Conservation (phyloP, 2,113 vertebrate genomes). For the Mionectes macconnelli region DNA sequence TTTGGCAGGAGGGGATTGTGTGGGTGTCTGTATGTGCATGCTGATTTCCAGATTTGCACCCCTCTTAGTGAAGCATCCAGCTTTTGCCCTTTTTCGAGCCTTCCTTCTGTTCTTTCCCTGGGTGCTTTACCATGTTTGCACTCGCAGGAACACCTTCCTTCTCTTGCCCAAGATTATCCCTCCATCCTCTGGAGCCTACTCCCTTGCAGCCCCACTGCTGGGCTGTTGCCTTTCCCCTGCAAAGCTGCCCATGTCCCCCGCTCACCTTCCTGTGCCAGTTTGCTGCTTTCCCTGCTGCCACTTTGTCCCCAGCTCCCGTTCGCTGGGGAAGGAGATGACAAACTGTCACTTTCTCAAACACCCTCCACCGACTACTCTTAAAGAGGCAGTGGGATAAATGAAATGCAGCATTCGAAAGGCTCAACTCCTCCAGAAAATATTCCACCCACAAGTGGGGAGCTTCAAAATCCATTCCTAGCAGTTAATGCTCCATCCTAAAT, state of each 20-base stretch:
- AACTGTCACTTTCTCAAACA: conserved; percentile 63
- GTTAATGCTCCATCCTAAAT: conserved; percentile 69
- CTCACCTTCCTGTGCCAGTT: background rate
- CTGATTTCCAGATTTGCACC: background rate
- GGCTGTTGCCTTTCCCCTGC: background rate
- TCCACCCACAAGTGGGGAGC: conserved; percentile 28
- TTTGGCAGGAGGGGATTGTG: background rate
- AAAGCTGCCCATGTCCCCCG: background rate
- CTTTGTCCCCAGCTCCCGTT: conserved; percentile 12
- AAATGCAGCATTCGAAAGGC: conserved; percentile 53
- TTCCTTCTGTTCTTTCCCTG: background rate
- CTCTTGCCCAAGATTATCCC: background rate
- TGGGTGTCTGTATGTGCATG: background rate
- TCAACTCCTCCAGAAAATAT: conserved; percentile 65
- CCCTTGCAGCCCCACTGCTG: background rate
- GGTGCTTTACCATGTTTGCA: background rate
- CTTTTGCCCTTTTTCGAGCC: background rate
- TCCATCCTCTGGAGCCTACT: background rate
- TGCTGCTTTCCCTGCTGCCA: background rate
- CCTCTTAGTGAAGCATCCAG: background rate
- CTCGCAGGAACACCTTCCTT: background rate
- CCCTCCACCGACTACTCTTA: conserved; percentile 48
- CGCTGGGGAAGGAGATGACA: conserved; percentile 38
- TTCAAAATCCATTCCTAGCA: conserved; percentile 46
- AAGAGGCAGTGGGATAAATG: conserved; percentile 64